Base-by-base conservation (phyloP, 2,888 invertebrate genomes). In the Chrysolina americana region DNA sequence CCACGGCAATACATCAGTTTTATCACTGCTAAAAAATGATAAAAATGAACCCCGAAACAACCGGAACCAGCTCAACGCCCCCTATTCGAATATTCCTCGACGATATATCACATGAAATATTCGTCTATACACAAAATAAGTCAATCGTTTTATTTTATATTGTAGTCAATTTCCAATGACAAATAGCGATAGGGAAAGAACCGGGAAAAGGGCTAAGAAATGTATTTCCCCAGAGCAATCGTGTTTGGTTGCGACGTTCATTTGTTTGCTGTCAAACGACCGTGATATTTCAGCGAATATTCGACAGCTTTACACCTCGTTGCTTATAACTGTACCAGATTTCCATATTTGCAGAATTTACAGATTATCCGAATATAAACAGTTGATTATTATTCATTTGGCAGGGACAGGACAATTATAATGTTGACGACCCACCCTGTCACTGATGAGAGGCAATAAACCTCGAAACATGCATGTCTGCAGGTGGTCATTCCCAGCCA, bases 131-230 rank as follows among this genome's bases (percentile, higher is more conserved):
- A 80, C 80, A 81, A 81, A 21, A 65, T 56, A 83, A 82, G 81
- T 83, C 82, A 81, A 83, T 84, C 84, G 82, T 85, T 84, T 84
- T 83, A 81, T 85, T 84, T 84, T 83, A 85, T 85, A 84, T 83
- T 83, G 83, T 79, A 85, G 85, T 85, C 84, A 85, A 84, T 85
- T 85, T 84, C 83, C 78, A 74, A 80, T 83, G 85, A 85, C 82
- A 83, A 83, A 85, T 83, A 81, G 83, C 81, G 81, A 82, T 84
- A 82, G 83, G 76, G 71, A 72, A 77, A 81, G 76, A 85, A 82
- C 81, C 82, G 81, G 83, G 81, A 84, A 84, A 83, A 78, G 79
- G 79, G 81, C 79, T 78, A 80, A 79, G 80, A 81, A 81, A 78
- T 78, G 79, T 83, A 85, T 85, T 85, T 85, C 84, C 85, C 84